Evolutionary conservation across 2,888 invertebrate genomes (phyloP).

Genomic region (Amblyjoppa proteus): DNA sequence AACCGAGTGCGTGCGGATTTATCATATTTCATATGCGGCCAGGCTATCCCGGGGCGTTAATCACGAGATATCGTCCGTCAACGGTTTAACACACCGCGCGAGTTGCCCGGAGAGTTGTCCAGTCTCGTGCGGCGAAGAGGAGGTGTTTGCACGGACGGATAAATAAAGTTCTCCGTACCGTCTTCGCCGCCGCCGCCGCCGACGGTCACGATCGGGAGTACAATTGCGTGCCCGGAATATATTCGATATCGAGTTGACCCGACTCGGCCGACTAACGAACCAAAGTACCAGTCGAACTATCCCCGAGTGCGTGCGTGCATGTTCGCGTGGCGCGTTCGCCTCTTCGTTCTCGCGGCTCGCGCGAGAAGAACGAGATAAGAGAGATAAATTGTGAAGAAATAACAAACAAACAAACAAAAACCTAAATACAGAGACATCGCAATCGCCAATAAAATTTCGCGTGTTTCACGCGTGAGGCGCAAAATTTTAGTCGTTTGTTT

Average conservation of each 20-base stretch:
- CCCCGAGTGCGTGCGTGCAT: not conserved
- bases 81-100: not conserved
- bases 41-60: no score
- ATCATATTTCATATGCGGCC: not conserved
- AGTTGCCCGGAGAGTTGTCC: not conserved
- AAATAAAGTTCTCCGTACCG: conserved; percentile 13
- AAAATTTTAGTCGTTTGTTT: not conserved
- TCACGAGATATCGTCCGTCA: no score
- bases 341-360: not conserved
- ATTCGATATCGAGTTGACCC: not conserved
- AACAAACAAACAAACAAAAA: no score
- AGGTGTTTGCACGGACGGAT: conserved; percentile 40
- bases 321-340: not conserved
- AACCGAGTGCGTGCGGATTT: not conserved
- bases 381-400: not conserved
- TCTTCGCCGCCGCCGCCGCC: not conserved
- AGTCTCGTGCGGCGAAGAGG: conserved; percentile 1
- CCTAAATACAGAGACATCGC: no score
- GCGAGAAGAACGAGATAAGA: not conserved
- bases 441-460: not conserved
- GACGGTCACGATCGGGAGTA: not conserved
- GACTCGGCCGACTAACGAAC: not conserved
- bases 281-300: not conserved
- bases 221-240: conserved; percentile 23
- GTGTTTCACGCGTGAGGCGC: not conserved